phyloP scores from a whole-genome alignment of 2,113 vertebrate species.

The Anthoscopus minutus region DNA sequence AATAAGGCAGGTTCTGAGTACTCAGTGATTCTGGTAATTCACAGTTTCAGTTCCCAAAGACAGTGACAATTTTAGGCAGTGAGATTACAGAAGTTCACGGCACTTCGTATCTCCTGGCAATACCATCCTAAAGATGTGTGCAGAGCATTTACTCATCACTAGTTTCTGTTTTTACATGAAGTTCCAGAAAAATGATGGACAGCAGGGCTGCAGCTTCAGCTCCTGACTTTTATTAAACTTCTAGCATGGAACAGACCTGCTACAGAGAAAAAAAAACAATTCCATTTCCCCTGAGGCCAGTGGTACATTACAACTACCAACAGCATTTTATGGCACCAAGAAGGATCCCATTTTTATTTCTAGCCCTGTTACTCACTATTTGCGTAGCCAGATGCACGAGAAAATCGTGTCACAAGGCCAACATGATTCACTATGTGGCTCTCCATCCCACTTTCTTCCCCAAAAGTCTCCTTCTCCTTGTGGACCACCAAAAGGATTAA shows the following conservation, averaged over 20 bases:
- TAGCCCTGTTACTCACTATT: conserved; percentile 43
- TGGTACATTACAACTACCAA: not conserved
- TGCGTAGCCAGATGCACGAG: not conserved
- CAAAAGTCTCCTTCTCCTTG: conserved; percentile 34
- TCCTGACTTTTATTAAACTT: not conserved
- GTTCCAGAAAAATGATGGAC: not conserved
- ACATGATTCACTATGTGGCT: conserved; percentile 9
- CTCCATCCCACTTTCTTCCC: not conserved
- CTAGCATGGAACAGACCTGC: not conserved
- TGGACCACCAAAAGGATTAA: conserved; percentile 74
- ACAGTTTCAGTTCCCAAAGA: not conserved
- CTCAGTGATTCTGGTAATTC: not conserved
- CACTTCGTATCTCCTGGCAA: not conserved
- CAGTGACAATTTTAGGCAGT: not conserved
- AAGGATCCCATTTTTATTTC: not conserved
- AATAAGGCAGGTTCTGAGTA: not conserved
- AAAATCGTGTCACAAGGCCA: conserved; percentile 70
- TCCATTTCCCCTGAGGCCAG: not conserved
- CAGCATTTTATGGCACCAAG: not conserved
- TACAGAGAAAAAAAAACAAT: not conserved
- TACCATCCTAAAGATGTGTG: fast-evolving
- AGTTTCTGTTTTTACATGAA: not conserved
- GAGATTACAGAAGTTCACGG: not conserved
- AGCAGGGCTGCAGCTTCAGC: not conserved
- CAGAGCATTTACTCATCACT: not conserved